These are phyloP conservation scores for Limnothrissa miodon DNA, from an alignment of 2,113 vertebrate genomes.

Conservation along the genomic window DNA sequence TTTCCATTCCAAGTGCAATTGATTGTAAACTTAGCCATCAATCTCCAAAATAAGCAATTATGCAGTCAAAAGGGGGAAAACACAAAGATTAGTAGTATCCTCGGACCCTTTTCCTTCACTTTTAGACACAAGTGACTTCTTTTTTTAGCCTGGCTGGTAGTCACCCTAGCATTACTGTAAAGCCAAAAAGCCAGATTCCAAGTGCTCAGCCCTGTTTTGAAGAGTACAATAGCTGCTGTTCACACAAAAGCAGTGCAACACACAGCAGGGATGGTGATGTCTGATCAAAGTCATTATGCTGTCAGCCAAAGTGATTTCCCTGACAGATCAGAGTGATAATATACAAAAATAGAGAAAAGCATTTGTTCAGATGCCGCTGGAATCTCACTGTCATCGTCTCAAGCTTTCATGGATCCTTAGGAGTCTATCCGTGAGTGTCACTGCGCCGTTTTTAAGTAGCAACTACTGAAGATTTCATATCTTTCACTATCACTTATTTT, in stretches of 20 bases:
- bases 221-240: not conserved
- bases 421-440: not conserved
- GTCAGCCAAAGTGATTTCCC: not conserved
- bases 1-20: no score
- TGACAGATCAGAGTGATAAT: not conserved
- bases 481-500: not conserved
- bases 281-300: constrained; percentile 2
- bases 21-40: no score
- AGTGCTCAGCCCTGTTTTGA: not conserved
- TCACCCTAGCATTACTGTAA: not conserved
- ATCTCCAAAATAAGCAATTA: no score
- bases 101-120: no score
- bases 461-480: not conserved
- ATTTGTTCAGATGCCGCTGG: not conserved
- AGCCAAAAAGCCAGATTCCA: not conserved
- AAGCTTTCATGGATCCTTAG: not conserved
- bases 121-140: no score
- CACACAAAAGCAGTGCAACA: not conserved
- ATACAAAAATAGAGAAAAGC: constrained; percentile 1
- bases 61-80: no score
- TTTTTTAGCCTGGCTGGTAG: no score
- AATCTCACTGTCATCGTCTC: not conserved
- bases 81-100: no score
- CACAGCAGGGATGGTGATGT: not conserved
- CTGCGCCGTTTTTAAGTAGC: not conserved